phyloP scores from a whole-genome alignment of 2,888 invertebrate species.

The Tipula confusa region DNA sequence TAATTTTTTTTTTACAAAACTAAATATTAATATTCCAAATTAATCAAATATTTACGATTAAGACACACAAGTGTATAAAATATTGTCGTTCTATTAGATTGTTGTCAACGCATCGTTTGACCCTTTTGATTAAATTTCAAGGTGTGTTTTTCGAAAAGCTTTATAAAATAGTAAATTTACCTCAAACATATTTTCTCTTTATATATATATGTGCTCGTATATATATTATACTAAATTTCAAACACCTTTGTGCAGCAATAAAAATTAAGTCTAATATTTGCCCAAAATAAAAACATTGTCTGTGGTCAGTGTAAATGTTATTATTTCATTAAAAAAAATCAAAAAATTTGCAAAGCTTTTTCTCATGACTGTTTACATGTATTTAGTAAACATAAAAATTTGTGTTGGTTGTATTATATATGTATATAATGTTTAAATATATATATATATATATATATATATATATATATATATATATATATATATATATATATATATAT shows the following conservation, averaged over 20 bases:
- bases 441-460: background rate
- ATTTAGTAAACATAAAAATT: background rate
- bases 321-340: background rate
- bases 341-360: background rate
- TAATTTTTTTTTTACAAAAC: background rate
- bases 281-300: background rate
- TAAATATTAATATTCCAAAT: background rate
- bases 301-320: background rate
- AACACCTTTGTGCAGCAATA: constrained; percentile 3
- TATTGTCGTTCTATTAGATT: background rate
- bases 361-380: background rate
- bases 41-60: background rate
- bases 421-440: background rate
- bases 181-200: background rate
- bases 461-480: background rate
- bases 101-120: background rate
- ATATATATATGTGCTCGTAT: no score
- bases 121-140: background rate
- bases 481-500: background rate
- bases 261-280: background rate
- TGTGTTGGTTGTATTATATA: no score
- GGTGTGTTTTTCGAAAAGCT: background rate
- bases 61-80: background rate
- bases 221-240: background rate
- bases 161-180: background rate